These are phyloP conservation scores for Etheostoma nigrum DNA, from an alignment of 2,797 vertebrate species.

Conservation along the genomic window DNA sequence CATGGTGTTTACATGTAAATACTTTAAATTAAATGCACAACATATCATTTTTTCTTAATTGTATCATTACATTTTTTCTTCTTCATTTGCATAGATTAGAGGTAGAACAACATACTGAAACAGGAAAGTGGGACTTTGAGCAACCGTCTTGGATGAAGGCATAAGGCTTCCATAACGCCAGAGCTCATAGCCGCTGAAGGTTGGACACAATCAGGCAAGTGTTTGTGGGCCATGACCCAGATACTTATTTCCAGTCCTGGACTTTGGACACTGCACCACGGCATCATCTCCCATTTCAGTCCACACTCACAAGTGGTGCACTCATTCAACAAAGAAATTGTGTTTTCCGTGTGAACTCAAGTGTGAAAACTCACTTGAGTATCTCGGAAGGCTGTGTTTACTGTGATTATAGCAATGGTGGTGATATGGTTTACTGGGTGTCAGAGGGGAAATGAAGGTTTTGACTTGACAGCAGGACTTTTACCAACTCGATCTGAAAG, in stretches of 20 bases:
- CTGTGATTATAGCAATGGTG: conserved; percentile 25
- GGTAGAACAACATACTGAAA: background rate
- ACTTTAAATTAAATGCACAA: background rate
- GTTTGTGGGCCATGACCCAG: conserved; percentile 79
- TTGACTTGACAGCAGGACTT: conserved; percentile 8
- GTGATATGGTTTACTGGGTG: conserved; percentile 20
- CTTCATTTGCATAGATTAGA: conserved; percentile 15
- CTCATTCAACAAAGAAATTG: conserved; percentile 44
- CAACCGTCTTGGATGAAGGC: conserved; percentile 34
- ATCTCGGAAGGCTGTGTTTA: conserved; percentile 21
- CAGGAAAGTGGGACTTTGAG: background rate
- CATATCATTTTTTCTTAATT: background rate
- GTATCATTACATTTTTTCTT: background rate
- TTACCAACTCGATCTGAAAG: background rate
- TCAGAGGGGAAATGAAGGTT: conserved; percentile 23
- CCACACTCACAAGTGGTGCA: conserved; percentile 33
- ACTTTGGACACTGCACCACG: conserved; percentile 44
- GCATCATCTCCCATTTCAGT: conserved; percentile 69
- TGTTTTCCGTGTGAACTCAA: conserved; percentile 32
- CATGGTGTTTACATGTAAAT: background rate
- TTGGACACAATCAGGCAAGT: conserved; percentile 75
- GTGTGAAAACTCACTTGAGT: background rate
- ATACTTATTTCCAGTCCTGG: conserved; percentile 68
- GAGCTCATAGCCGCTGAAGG: conserved; percentile 58
- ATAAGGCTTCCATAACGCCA: conserved; percentile 70